Base-by-base conservation (phyloP, 1,140 invertebrate species). In the Ptiloglossa arizonensis region DNA sequence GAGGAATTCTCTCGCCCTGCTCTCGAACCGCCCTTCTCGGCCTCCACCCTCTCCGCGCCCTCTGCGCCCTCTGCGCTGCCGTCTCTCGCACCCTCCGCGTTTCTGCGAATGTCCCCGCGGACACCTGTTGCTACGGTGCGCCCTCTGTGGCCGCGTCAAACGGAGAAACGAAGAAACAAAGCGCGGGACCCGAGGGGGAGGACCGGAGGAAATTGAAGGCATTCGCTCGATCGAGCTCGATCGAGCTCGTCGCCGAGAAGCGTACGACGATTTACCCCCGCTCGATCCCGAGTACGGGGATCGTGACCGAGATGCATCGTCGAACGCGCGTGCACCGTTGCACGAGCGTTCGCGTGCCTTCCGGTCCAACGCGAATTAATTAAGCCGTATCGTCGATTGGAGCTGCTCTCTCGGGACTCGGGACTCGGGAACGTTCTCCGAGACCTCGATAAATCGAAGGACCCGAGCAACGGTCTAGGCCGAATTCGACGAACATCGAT, bases 81-180 rank as follows among this genome's bases (percentile, higher is more conserved):
- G 76, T 73, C 82, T 76, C 87, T 87, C 87, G 85, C 80, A 87
- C 89, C 89, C 89, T 90, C 85, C 83, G 86, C 87, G 88, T 93
- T 92, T 93, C 92, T 92, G 88, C 87, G 89, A 93, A 92, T 93
- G 92, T 92, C 89, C 92, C 91, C 91, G 91, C 91, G 91, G 90
- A 91, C 91, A 92, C 92, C 91, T 91, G 92, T 92, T 93, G 92
- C 91, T 87, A 68, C 80, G 46, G 38, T 62, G 59, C 79, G 75
- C 78, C 66, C 75, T 78, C 74, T 52, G 79, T 63, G 27, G 15
- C 82, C 59, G 32, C 76, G 82, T 77, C 83, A 79, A 88, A 82
- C 68, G 68, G 69, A 76, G 86, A 87, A 87, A 87, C 82, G 63
- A 67, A 83, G 83, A 84, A 69, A 75, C 72, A 68, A 52, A 35